phyloP scores from a whole-genome alignment of 2,888 invertebrate genomes.

The Rugalucina vietnamica region DNA sequence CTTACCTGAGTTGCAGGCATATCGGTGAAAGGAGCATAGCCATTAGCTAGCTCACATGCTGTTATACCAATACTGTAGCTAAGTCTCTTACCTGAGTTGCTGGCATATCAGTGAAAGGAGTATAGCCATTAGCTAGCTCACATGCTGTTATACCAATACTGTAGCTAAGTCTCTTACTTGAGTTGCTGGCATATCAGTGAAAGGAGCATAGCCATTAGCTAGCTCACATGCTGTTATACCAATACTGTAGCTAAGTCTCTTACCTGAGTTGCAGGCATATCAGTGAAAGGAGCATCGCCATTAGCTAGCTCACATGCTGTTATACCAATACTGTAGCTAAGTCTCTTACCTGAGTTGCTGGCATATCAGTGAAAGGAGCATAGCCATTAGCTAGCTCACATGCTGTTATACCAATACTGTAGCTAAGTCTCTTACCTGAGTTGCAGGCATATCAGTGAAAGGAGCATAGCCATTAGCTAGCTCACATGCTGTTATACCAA shows the following conservation, averaged over 20 bases:
- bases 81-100: slow-evolving; percentile 87
- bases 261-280: slow-evolving; percentile 90
- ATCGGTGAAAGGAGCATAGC: slow-evolving; percentile 93
- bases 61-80: slow-evolving; percentile 96
- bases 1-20: slow-evolving; percentile 89
- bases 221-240: slow-evolving; percentile 95
- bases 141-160: slow-evolving; percentile 95
- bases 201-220: slow-evolving; percentile 95
- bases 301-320: slow-evolving; percentile 94
- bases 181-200: slow-evolving; percentile 92
- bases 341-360: slow-evolving; percentile 87
- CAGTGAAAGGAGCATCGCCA: slow-evolving; percentile 94
- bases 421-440: no score
- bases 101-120: slow-evolving; percentile 93
- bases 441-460: slow-evolving; percentile 93
- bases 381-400: slow-evolving; percentile 96
- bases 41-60: slow-evolving; percentile 94
- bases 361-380: slow-evolving; percentile 93
- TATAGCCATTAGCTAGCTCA: slow-evolving; percentile 94
- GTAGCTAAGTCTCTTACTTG: slow-evolving; percentile 81
- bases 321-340: no score
- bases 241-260: no score
- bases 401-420: slow-evolving; percentile 93
- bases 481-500: slow-evolving; percentile 95
- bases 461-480: slow-evolving; percentile 95